These are phyloP conservation scores for Eclectus roratus DNA, from an alignment of 2,113 vertebrate genomes.

Conservation along the genomic window DNA sequence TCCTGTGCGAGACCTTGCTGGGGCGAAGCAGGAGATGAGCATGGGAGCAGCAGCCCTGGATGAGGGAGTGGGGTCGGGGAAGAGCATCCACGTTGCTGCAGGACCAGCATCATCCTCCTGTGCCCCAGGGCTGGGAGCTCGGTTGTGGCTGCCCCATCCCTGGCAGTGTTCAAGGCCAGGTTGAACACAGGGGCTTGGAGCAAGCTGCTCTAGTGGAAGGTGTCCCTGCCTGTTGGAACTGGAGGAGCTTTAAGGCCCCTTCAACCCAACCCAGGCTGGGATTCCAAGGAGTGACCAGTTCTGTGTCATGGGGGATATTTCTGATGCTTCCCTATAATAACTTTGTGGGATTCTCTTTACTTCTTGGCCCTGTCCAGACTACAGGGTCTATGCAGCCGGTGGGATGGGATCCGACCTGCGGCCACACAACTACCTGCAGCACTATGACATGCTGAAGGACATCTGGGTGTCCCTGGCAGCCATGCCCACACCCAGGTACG, in stretches of 20 bases:
- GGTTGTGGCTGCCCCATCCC: not conserved
- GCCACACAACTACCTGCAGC: conserved; percentile 90
- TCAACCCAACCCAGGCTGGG: not conserved
- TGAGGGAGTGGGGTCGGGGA: not conserved
- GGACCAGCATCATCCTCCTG: not conserved
- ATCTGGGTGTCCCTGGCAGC: conserved; percentile 92
- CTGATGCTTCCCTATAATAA: not conserved
- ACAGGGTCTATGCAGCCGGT: conserved; percentile 87
- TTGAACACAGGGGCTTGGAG: not conserved
- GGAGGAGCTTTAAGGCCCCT: not conserved
- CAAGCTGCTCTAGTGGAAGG: not conserved
- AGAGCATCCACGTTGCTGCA: not conserved
- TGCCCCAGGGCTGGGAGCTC: not conserved
- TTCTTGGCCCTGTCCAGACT: conserved; percentile 72
- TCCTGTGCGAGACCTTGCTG: not conserved
- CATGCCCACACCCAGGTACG: conserved; percentile 93
- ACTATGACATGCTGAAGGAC: conserved; percentile 95
- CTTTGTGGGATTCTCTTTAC: not conserved
- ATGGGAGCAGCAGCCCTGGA: not conserved
- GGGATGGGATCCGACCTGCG: conserved; percentile 94
- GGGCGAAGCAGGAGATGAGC: not conserved
- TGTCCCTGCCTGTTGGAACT: not conserved
- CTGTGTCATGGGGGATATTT: not conserved
- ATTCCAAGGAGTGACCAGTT: not conserved
- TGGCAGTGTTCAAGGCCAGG: not conserved